phyloP scores from a whole-genome alignment of 1,140 invertebrate genomes.

The Drosophila paulistorum region DNA sequence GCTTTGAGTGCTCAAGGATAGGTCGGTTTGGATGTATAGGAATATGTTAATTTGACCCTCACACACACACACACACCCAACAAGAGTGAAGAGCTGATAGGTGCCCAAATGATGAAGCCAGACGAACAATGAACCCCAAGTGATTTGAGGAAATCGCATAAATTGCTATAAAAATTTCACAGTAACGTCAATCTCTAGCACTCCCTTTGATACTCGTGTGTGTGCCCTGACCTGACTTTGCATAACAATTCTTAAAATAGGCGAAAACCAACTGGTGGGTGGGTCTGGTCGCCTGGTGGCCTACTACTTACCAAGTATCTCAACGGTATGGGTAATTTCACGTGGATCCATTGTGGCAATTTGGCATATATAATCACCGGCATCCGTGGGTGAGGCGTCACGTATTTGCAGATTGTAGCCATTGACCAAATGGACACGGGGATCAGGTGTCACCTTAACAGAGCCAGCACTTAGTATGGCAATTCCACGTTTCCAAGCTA shows the following conservation, averaged over 20 bases:
- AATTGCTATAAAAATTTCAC: conserved; percentile 69
- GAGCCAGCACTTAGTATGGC: conserved; percentile 85
- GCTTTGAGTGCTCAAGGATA: conserved; percentile 37
- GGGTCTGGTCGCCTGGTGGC: conserved; percentile 23
- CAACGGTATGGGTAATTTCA: conserved; percentile 86
- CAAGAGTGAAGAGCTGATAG: conserved; percentile 26
- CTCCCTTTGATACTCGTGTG: conserved; percentile 24
- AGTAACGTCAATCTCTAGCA: conserved; percentile 39
- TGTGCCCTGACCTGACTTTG: conserved; percentile 46
- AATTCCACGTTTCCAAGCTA: conserved; percentile 85
- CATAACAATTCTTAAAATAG: conserved; percentile 61
- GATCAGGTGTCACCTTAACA: conserved; percentile 85
- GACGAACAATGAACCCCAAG: conserved; percentile 73
- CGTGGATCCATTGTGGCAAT: conserved; percentile 85
- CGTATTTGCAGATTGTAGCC: conserved; percentile 85
- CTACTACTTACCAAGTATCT: conserved; percentile 85
- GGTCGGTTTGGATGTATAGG: conserved; percentile 29
- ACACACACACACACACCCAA: conserved; percentile 51
- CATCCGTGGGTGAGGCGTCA: conserved; percentile 85
- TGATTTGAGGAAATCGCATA: conserved; percentile 72
- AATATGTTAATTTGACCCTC: conserved; percentile 73
- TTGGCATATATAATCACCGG: conserved; percentile 86
- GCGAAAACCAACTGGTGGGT: no score
- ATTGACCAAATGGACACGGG: conserved; percentile 84
- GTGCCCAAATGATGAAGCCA: conserved; percentile 67